Base-by-base conservation (phyloP, 2,888 invertebrate species). In the Scaptomyza flava region DNA sequence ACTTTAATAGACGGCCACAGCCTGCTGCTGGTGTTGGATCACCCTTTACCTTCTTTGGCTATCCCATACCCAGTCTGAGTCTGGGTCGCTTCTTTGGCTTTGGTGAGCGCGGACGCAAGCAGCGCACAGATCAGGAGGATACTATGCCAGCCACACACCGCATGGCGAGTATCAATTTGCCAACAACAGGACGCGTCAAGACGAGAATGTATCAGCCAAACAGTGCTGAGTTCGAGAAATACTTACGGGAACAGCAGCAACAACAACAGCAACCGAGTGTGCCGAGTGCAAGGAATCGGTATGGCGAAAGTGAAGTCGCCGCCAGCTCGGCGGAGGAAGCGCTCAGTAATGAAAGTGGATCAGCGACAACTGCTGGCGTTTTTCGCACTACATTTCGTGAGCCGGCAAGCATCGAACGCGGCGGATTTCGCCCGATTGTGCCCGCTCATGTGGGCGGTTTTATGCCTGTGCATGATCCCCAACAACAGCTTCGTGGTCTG, bases 31-130 rank as follows among this genome's bases (percentile, higher is more conserved):
- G 81, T 3, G 36, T 46, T 6, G 74, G 81, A 0, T 93, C 94
- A 0, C 94, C 95, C 0, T 96, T 96, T 77, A 96, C 97, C 12
- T 96, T 97, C 89, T 97, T 97, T 85, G 97, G 97, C 0, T 95
- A 97, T 89, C 97, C 97, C 0, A 89, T 97, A 64, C 96, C 96
- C 1, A 93, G 94, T 41, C 90, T 97, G 48, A 95, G 95, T 76
- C 93, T 96, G 83, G 94, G 95, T 11, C 95, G 95, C 81, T 91
- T 96, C 43, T 93, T 95, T 92, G 92, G 92, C 5, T 88, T 87
- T n/a, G 90, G 89, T 0, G 82, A 90, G 8, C 79, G 90, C 17
- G 92, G 92, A n/a, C 81, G 91, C 3, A 91, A 90, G 46, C 81
- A 90, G 57, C 82, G 90, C 33, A 87, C 90, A 1, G 90, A 90